Conservation (phyloP, 2,888 invertebrate species). For the Conus canariensis region DNA sequence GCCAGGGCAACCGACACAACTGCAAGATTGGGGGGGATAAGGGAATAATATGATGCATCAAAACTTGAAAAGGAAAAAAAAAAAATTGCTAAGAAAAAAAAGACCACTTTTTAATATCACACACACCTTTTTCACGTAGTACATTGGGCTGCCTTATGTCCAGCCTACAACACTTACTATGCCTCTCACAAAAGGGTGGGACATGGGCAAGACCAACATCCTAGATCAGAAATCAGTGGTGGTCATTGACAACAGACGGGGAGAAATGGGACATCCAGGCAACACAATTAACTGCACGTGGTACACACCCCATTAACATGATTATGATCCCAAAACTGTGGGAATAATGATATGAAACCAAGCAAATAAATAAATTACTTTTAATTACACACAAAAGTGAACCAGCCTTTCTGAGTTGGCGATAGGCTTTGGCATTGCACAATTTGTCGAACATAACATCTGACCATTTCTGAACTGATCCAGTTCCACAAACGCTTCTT, state of each 20-base stretch:
- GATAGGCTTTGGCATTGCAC: no score
- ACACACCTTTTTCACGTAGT: background rate
- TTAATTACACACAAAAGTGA: background rate
- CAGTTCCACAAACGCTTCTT: no score
- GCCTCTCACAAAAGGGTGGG: background rate
- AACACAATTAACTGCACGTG: background rate
- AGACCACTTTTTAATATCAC: background rate
- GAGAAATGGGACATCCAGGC: background rate
- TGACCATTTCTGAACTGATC: no score
- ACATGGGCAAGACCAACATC: background rate
- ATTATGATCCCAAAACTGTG: no score
- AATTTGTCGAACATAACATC: no score
- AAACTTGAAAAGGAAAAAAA: background rate
- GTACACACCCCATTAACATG: background rate
- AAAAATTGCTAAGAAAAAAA: background rate
- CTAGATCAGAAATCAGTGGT: no score
- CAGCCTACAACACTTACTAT: conserved; percentile 14
- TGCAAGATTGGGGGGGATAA: background rate
- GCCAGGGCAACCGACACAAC: conserved; percentile 6
- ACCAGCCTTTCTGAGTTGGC: background rate
- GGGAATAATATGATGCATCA: conserved; percentile 6
- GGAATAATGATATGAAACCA: background rate
- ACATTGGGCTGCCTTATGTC: background rate
- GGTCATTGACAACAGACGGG: background rate
- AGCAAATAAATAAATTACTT: background rate